Percentiles rank a stretch among this genome's conserved stretches.
Conservation (phyloP, 2,797 vertebrate genomes). For the Glossophaga mutica region DNA sequence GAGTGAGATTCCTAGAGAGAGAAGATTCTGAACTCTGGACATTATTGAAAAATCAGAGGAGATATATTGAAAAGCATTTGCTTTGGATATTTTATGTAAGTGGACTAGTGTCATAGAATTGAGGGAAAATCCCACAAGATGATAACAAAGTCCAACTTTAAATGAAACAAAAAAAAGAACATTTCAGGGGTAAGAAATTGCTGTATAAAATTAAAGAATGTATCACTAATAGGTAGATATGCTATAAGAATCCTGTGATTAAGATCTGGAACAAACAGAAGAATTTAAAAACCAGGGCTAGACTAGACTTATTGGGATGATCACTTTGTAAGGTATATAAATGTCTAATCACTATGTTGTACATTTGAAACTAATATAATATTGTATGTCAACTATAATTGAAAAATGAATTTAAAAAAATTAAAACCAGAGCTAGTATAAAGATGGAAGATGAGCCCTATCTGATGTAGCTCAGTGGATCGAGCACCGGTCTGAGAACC, state of each 20-base stretch:
- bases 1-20: conserved; percentile 23
- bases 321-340: neutral
- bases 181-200: neutral
- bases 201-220: neutral
- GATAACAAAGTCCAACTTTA: neutral
- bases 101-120: neutral
- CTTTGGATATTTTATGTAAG: neutral
- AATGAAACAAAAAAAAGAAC: neutral
- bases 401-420: neutral
- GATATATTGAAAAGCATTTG: neutral
- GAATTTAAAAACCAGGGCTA: neutral
- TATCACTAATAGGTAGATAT: neutral
- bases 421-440: neutral
- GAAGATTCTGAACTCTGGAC: neutral
- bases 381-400: neutral
- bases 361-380: neutral
- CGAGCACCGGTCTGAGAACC: too few relatives aligned
- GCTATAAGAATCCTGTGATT: neutral
- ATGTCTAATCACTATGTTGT: neutral
- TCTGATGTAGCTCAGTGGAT: too few relatives aligned
- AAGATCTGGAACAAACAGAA: neutral
- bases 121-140: neutral
- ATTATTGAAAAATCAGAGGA: neutral
- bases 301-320: neutral
- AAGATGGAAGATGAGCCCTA: neutral